These are phyloP conservation scores for Meloidogyne chitwoodi DNA, from an alignment of 1,140 invertebrate genomes.

Conservation along the genomic window DNA sequence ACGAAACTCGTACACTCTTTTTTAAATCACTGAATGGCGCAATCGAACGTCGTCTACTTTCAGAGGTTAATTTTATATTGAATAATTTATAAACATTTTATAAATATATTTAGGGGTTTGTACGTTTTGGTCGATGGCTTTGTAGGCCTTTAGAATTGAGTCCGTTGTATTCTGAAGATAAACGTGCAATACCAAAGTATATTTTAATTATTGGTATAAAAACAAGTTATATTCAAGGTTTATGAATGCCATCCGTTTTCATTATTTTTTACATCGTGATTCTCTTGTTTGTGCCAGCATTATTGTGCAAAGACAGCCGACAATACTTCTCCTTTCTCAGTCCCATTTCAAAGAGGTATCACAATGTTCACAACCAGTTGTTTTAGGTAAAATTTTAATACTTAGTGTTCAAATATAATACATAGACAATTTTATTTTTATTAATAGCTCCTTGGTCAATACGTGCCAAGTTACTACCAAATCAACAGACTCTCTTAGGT, in stretches of 20 bases:
- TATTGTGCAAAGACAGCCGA: conserved; percentile 36
- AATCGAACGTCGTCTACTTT: conserved; percentile 35
- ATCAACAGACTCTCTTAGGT: conserved; percentile 29
- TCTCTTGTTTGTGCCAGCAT: conserved; percentile 37
- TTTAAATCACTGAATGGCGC: conserved; percentile 39
- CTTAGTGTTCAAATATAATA: not conserved
- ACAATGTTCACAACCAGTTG: conserved; percentile 28
- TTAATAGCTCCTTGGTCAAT: conserved; percentile 39
- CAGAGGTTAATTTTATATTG: conserved; percentile 1
- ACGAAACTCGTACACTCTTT: conserved; percentile 43
- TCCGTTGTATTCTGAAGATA: conserved; percentile 10
- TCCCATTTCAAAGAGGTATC: conserved; percentile 12
- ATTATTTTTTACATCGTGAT: conserved; percentile 43
- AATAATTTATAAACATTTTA: not conserved
- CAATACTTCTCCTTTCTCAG: conserved; percentile 25
- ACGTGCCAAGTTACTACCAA: conserved; percentile 29
- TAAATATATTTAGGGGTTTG: conserved; percentile 22
- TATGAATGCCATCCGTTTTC: conserved; percentile 33
- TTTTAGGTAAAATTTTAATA: conserved; percentile 19
- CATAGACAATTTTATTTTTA: not conserved
- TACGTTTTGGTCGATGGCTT: conserved; percentile 43
- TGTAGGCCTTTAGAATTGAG: conserved; percentile 30
- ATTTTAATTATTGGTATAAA: not conserved
- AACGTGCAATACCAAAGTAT: conserved; percentile 9
- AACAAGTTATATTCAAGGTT: conserved; percentile 10